Conservation (phyloP, 2,113 vertebrate genomes). For the Tenebrosternarchus preto region DNA sequence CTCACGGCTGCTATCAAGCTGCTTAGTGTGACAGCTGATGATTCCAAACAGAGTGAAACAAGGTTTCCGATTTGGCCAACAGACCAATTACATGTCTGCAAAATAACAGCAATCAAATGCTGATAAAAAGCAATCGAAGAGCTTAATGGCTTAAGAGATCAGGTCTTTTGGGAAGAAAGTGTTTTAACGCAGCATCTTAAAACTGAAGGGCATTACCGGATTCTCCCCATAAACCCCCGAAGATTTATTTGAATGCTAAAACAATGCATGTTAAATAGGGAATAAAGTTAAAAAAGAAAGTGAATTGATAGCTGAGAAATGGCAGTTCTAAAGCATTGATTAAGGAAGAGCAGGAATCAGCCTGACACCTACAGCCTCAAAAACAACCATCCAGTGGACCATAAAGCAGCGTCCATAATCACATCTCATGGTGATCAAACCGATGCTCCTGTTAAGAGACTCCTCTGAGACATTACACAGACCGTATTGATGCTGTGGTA, state of each 20-base stretch:
- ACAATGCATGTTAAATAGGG: not conserved
- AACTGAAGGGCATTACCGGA: not conserved
- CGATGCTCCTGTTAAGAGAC: slow-evolving; percentile 23
- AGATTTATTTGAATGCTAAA: not conserved
- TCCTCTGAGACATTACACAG: slow-evolving; percentile 11
- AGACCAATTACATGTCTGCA: slow-evolving; percentile 25
- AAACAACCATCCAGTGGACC: not conserved
- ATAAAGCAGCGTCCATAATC: slow-evolving; percentile 22
- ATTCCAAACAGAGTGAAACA: slow-evolving; percentile 20
- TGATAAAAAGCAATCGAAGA: slow-evolving; percentile 28
- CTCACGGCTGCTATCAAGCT: slow-evolving; percentile 22
- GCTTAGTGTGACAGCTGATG: slow-evolving; percentile 43
- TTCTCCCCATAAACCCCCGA: not conserved
- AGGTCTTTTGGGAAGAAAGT: slow-evolving; percentile 11
- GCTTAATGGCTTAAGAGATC: slow-evolving; percentile 25
- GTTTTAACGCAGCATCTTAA: not conserved
- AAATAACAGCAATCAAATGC: slow-evolving; percentile 38
- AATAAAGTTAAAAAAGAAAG: not conserved
- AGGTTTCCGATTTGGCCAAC: slow-evolving; percentile 27
- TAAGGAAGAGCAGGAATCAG: slow-evolving; percentile 12
- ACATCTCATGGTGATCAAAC: slow-evolving; percentile 18
- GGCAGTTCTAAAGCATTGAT: not conserved
- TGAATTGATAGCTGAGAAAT: not conserved
- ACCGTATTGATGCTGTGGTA: not conserved
- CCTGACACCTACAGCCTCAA: not conserved